Base-by-base conservation (phyloP, 2,888 invertebrate species). In the Aleiodes testaceus region DNA sequence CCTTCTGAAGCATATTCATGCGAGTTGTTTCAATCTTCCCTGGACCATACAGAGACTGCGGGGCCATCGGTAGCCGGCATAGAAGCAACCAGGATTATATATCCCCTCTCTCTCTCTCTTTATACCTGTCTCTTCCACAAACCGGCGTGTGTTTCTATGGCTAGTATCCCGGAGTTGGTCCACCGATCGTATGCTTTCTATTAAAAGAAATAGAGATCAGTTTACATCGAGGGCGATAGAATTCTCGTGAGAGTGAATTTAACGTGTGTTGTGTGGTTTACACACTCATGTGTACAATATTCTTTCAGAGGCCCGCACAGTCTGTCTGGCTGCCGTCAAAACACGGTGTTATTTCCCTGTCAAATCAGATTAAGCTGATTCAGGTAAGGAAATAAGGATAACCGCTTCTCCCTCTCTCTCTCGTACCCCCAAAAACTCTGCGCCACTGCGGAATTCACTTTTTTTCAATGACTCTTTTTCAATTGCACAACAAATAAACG, bases 361-460 rank as follows among this genome's bases (percentile, higher is more conserved):
- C 85, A 84, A 81, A 81, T 79, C 79, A 82, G 83, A 85, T 85
- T 85, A 85, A 80, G 80, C 78, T 81, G 81, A 84, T 80, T 70
- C 63, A 63, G 63, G 63, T 63, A 63, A 36, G 42, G 16, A 18
- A 55, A 16, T 6, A 42, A 50, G 18, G 20, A 59, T 16, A 36
- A 63, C 0, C 18, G 11, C 14, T 7, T 63, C 11, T 20, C 20
- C 12, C 20, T 66, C 11, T 20, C 20, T 20, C 20, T 66, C 53
- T 44, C 69, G 49, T 69, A 14, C 36, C 61, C 63, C 64, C 66
- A 63, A 36, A 68, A 61, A 63, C 63, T 59, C 16, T 4, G 11
- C 18, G 16, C 12, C 26, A n/a, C n/a, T n/a, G 26, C 53, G 53
- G 26, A 53, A 53, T 26, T 53, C n/a, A 11, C n/a, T 53, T 53